These are phyloP conservation scores for Colletes collaris DNA, from an alignment of 2,888 invertebrate species.

Conservation along the genomic window DNA sequence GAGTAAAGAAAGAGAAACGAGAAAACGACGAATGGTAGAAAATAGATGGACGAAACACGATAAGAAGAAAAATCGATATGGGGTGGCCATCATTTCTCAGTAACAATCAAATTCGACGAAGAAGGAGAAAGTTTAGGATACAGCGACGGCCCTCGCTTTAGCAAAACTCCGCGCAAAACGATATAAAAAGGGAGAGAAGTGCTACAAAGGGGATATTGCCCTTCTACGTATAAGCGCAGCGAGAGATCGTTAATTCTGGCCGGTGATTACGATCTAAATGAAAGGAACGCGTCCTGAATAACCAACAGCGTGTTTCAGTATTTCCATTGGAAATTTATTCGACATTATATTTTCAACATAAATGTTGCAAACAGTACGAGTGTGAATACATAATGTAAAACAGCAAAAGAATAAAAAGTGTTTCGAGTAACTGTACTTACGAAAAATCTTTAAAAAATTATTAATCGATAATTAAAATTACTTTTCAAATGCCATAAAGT, in stretches of 20 bases:
- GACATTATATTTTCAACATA: conserved; percentile 3
- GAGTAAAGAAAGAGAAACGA: not conserved
- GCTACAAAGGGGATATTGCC: conserved; percentile 61
- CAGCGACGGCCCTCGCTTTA: conserved; percentile 58
- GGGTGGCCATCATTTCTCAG: conserved; percentile 68
- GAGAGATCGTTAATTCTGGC: conserved; percentile 58
- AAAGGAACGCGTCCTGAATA: conserved; percentile 52
- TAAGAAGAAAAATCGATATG: conserved; percentile 49
- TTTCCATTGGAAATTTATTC: conserved; percentile 12
- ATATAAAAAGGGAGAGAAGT: conserved; percentile 58
- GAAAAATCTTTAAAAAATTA: no score
- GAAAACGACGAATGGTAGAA: conserved; percentile 23
- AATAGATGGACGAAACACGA: conserved; percentile 32
- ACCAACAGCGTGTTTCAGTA: conserved; percentile 23
- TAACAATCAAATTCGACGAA: conserved; percentile 71
- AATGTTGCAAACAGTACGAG: not conserved
- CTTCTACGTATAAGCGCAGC: conserved; percentile 51
- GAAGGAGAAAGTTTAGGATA: conserved; percentile 70
- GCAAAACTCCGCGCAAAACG: conserved; percentile 54
- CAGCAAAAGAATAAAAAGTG: not conserved
- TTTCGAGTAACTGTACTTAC: not conserved
- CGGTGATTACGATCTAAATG: conserved; percentile 54
- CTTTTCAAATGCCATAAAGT: no score
- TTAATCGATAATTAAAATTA: no score
- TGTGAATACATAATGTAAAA: not conserved